Percentiles rank a stretch among this genome's conserved stretches.
These are phyloP conservation scores for Orbicella faveolata DNA, from an alignment of 64 coral and sea anemone genomes.

Conservation along the genomic window DNA sequence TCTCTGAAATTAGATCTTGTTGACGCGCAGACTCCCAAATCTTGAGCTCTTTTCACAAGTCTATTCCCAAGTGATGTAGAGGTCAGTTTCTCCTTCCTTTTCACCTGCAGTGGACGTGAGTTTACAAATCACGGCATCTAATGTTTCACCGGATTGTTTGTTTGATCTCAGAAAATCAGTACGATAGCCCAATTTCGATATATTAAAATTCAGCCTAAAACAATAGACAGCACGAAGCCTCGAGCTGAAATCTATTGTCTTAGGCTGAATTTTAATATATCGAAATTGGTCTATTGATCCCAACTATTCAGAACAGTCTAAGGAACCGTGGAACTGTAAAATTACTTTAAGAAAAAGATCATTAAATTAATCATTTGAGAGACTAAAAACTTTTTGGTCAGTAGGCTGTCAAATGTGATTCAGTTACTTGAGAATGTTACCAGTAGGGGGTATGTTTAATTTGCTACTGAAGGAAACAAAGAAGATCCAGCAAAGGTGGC, in stretches of 20 bases:
- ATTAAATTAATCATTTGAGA: conserved; percentile 8
- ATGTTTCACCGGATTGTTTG: conserved; percentile 25
- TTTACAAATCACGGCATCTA: conserved; percentile 11
- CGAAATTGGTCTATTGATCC: too few relatives aligned
- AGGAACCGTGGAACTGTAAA: neutral
- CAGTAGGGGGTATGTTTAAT: neutral
- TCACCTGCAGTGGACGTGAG: conserved; percentile 6
- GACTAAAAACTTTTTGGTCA: neutral
- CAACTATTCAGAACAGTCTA: conserved; percentile 23
- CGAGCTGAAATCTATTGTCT: neutral
- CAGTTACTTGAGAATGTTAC: neutral
- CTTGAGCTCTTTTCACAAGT: conserved; percentile 24
- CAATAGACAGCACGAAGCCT: neutral
- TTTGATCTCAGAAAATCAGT: conserved; percentile 33
- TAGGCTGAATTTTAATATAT: neutral
- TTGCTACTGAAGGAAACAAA: conserved; percentile 26
- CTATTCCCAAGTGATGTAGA: conserved; percentile 6
- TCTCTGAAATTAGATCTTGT: conserved; percentile 21
- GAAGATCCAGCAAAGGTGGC: conserved; percentile 35
- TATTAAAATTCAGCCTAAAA: neutral
- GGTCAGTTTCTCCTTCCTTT: conserved; percentile 17
- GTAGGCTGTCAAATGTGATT: neutral
- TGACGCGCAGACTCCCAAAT: neutral
- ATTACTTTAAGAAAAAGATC: neutral
- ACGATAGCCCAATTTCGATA: neutral